These are phyloP conservation scores for Noctua pronuba DNA, from an alignment of 2,888 invertebrate genomes.

Conservation along the genomic window DNA sequence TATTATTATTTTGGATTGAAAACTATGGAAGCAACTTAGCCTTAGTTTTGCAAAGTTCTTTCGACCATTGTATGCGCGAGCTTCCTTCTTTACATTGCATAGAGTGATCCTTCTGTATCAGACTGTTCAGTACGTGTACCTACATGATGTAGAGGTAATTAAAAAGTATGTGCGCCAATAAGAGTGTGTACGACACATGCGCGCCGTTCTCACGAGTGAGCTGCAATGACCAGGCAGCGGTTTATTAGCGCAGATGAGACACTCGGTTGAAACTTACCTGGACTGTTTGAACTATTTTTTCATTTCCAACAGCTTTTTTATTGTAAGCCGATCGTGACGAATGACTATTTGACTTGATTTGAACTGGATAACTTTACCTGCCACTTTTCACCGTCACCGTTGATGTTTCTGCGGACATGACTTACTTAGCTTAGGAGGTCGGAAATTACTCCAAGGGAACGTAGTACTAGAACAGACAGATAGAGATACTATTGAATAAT, in stretches of 20 bases:
- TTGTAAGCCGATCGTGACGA: not conserved
- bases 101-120: conserved; percentile 25
- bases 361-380: not conserved
- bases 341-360: not conserved
- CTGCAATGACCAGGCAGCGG: conserved; percentile 52
- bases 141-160: conserved; percentile 78
- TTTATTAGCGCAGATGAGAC: conserved; percentile 32
- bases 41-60: not conserved
- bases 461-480: not conserved
- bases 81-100: not conserved
- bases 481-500: not conserved
- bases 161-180: conserved; percentile 85
- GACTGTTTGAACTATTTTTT: too few relatives aligned
- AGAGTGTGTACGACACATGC: conserved; percentile 85
- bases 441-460: not conserved
- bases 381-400: not conserved
- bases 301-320: not conserved
- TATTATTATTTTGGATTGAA: not conserved
- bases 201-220: conserved; percentile 81
- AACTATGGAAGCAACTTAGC: not conserved
- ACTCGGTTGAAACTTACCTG: conserved; percentile 25
- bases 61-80: not conserved
- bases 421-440: not conserved
- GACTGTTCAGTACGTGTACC: conserved; percentile 35
- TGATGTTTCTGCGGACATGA: not conserved